A percentile compares a stretch with the other conserved stretches of the same genome.
phyloP scores from a whole-genome alignment of 2,888 invertebrate species.

The Iselma pallidipennis region DNA sequence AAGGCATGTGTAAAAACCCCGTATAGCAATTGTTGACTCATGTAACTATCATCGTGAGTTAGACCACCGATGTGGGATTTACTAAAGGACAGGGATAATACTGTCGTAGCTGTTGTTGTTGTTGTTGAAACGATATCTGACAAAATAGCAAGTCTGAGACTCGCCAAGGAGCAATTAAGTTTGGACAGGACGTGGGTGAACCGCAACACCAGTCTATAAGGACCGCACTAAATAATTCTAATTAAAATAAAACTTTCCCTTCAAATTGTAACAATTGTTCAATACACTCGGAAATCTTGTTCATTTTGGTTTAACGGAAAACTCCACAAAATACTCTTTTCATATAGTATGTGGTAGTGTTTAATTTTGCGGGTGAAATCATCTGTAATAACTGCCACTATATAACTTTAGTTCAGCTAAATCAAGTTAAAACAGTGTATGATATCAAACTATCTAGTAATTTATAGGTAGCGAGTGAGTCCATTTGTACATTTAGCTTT shows the following conservation, averaged over 20 bases:
- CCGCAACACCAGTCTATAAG: conserved; percentile 1
- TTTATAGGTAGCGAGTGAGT: neutral
- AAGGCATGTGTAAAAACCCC: conserved; percentile 19
- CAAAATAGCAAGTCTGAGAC: neutral
- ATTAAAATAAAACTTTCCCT: neutral
- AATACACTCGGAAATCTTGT: too few species aligned
- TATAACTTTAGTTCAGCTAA: neutral
- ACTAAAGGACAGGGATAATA: neutral
- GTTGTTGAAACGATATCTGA: neutral
- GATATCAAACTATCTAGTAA: neutral
- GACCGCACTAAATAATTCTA: neutral
- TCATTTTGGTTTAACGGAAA: neutral
- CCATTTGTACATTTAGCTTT: neutral
- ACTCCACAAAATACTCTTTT: neutral
- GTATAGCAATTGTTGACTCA: conserved; percentile 25
- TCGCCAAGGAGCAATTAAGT: conserved; percentile 10
- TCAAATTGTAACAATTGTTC: too few species aligned
- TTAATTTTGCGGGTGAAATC: neutral
- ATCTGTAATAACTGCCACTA: neutral
- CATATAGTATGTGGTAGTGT: neutral
- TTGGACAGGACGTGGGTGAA: neutral
- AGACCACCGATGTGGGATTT: conserved; percentile 26
- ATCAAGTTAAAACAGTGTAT: neutral
- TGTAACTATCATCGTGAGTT: conserved; percentile 26
- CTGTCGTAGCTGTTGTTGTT: neutral